Evolutionary conservation across 2,888 invertebrate genomes (phyloP).

Genomic region (Suillia variegata): DNA sequence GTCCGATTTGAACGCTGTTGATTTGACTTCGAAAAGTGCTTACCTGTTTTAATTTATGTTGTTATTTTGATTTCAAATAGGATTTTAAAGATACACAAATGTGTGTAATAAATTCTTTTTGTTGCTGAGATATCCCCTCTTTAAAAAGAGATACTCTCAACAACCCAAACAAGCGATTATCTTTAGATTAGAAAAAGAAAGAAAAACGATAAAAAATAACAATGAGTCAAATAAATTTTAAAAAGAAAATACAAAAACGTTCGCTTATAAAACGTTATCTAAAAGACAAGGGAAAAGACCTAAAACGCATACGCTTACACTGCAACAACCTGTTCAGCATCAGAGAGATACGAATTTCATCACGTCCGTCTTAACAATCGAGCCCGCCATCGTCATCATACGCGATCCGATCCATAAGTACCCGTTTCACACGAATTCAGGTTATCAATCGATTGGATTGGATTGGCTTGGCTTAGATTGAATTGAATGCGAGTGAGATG

Average conservation of each 20-base stretch:
- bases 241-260: constrained; percentile 10
- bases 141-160: background rate
- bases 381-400: too few species aligned
- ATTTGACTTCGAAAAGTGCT: too few species aligned
- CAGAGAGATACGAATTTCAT: background rate
- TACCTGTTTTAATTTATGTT: background rate
- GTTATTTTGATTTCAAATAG: background rate
- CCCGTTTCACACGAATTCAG: constrained; percentile 26
- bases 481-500: background rate
- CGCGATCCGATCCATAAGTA: constrained; percentile 18
- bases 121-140: background rate
- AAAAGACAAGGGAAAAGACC: background rate
- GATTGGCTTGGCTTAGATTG: background rate
- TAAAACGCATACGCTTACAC: constrained; percentile 20
- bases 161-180: constrained; percentile 3
- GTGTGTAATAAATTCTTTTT: constrained; percentile 1
- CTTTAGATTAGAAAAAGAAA: constrained; percentile 5
- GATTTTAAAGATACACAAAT: background rate
- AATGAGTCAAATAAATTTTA: constrained; percentile 29
- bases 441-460: background rate
- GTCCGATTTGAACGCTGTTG: too few species aligned
- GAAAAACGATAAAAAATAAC: constrained; percentile 17
- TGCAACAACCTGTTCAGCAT: background rate
- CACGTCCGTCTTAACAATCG: too few species aligned
- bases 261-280: constrained; percentile 21